phyloP scores from a whole-genome alignment of 2,113 vertebrate species.

The Elephas maximus region DNA sequence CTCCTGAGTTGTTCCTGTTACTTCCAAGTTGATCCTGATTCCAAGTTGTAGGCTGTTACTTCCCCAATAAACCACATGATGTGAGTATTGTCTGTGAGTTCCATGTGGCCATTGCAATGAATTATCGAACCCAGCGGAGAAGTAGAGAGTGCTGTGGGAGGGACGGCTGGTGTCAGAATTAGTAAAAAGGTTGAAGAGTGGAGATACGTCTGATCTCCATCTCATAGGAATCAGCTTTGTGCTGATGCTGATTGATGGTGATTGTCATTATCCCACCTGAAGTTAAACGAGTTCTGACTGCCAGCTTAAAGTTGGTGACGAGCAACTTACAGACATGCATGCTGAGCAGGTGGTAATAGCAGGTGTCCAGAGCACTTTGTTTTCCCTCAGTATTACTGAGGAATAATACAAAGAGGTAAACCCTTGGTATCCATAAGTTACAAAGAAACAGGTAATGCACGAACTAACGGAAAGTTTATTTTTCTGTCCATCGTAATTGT shows the following conservation, averaged over 20 bases:
- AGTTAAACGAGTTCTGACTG: neutral
- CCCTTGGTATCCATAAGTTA: neutral
- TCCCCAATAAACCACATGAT: no score
- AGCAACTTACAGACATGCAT: neutral
- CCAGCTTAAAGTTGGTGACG: neutral
- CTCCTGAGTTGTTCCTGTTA: no score
- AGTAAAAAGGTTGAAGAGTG: neutral
- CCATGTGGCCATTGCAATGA: neutral
- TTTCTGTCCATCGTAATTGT: neutral
- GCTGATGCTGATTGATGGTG: neutral
- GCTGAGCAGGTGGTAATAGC: neutral
- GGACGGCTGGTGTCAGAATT: neutral
- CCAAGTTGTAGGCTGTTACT: no score
- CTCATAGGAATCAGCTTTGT: neutral
- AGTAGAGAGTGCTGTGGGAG: neutral
- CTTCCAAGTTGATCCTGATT: no score
- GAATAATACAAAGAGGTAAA: neutral
- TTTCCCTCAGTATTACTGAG: neutral
- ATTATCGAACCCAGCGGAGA: neutral
- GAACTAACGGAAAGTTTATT: conserved; percentile 19
- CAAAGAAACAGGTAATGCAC: neutral
- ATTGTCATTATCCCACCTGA: neutral
- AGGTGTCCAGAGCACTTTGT: neutral
- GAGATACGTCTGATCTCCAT: no score
- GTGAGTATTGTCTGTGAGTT: no score